Base-by-base conservation (phyloP, 2,797 vertebrate species). In the Ctenopoma multispine region DNA sequence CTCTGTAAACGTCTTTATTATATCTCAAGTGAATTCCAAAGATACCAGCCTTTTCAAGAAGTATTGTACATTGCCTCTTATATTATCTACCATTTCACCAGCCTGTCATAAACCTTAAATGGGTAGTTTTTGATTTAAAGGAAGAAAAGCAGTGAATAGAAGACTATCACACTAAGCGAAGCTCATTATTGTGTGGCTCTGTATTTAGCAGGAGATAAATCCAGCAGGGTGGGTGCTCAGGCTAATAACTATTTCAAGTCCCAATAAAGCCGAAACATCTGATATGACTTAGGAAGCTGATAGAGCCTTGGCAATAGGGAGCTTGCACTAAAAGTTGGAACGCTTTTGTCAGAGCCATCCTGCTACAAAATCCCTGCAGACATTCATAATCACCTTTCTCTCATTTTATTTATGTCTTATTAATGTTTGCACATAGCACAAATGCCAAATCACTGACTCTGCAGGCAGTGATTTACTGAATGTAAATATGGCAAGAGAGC, bases 231-330 rank as follows among this genome's bases (percentile, higher is more conserved):
- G 80, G 79, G 63, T 70, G 84, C 84, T 84, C 68, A 31, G 71
- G 72, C 81, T 86, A 84, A 89, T 81, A 92, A 88, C 77, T 80
- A 75, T 81, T 88, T 88, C 87, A 89, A 87, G 90, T 89, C 83
- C 73, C 78, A 75, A 87, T 84, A 86, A 93, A 89, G 88, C 79
- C 83, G 69, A 75, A 82, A 89, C 87, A 92, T 88, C 83, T 93
- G 87, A 92, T 87, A 87, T 77, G 89, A 85, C 79, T 91, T 84
- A 83, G 72, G 74, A 61, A 70, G 86, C 81, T 81, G 80, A 79
- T 82, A 81, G 78, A 88, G 75, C 58, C 71, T 79, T 85, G 77
- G 84, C 66, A 51, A 44, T 50, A 83, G 50, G 64, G 67, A 79
- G 72, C 70, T 58, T 23, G 63, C 53, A 81, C 80, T 77, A 79